Percentiles rank a stretch among this genome's conserved stretches.
These are phyloP conservation scores for Embiotoca jacksoni DNA, from an alignment of 2,113 vertebrate genomes.

Conservation along the genomic window DNA sequence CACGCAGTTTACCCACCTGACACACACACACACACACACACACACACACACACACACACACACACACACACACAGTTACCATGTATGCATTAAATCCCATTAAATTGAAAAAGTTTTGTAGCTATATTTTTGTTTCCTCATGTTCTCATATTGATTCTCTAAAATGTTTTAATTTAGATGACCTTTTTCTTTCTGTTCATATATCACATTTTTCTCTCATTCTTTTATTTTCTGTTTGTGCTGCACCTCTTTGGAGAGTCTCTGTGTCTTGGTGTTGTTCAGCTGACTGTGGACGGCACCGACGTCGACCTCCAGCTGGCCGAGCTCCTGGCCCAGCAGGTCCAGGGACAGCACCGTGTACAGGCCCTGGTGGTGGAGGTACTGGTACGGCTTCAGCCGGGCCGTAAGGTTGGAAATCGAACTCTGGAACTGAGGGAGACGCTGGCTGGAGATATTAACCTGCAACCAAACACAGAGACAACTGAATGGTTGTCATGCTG, in stretches of 20 bases:
- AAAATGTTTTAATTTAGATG: not conserved
- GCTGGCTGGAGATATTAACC: slow-evolving; percentile 51
- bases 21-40: slow-evolving; percentile 12
- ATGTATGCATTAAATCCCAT: no score
- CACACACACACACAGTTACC: not conserved
- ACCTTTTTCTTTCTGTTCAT: not conserved
- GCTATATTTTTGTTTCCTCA: not conserved
- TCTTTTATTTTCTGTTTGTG: not conserved
- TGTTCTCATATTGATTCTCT: no score
- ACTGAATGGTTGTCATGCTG: no score
- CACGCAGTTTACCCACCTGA: slow-evolving; percentile 69
- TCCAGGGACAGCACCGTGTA: slow-evolving; percentile 71
- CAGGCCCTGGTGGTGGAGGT: slow-evolving; percentile 70
- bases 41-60: not conserved
- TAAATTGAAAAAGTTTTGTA: no score
- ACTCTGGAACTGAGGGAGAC: slow-evolving; percentile 65
- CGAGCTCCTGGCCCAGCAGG: slow-evolving; percentile 69
- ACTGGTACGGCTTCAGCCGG: slow-evolving; percentile 69
- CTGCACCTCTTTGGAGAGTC: slow-evolving; percentile 74
- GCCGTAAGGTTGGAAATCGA: slow-evolving; percentile 61
- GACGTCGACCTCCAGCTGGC: slow-evolving; percentile 63
- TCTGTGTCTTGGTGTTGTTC: slow-evolving; percentile 50
- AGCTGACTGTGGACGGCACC: slow-evolving; percentile 44
- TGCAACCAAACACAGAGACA: slow-evolving; percentile 33
- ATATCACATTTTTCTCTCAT: not conserved